phyloP scores from a whole-genome alignment of 1,140 invertebrate genomes.

The Cyphomyrmex costatus region DNA sequence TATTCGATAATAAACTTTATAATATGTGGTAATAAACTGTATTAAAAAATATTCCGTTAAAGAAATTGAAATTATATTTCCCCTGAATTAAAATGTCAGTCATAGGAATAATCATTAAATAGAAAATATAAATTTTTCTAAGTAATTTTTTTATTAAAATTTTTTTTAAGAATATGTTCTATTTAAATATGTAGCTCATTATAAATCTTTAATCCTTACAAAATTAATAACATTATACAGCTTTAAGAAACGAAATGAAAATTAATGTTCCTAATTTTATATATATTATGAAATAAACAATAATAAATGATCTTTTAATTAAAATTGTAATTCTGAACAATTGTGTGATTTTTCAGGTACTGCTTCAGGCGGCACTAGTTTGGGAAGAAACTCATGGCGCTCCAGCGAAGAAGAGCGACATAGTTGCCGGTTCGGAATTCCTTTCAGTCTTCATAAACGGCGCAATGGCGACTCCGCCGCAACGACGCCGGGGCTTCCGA shows the following conservation, averaged over 20 bases:
- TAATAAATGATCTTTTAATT: not conserved
- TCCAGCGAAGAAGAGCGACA: constrained; percentile 84
- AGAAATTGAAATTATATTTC: too few relatives aligned
- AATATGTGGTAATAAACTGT: too few relatives aligned
- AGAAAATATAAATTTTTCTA: too few relatives aligned
- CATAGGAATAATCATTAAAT: too few relatives aligned
- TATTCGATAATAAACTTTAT: too few relatives aligned
- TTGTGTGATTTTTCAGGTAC: constrained; percentile 77
- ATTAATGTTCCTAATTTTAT: not conserved
- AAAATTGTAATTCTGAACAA: not conserved
- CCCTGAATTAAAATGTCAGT: too few relatives aligned
- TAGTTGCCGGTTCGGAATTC: constrained; percentile 88
- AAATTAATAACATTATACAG: not conserved
- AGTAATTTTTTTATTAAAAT: too few relatives aligned
- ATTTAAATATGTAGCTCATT: not conserved
- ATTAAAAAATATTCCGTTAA: too few relatives aligned
- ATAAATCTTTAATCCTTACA: not conserved
- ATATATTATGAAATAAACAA: constrained; percentile 4
- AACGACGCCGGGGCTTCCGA: constrained; percentile 82
- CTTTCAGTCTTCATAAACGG: constrained; percentile 88
- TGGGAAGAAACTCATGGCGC: constrained; percentile 77
- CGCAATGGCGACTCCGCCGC: constrained; percentile 82
- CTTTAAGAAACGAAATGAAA: not conserved
- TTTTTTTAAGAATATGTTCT: not conserved
- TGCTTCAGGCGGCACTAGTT: constrained; percentile 82